phyloP scores from a whole-genome alignment of 2,113 vertebrate genomes.

The Rhinolophus sinicus region DNA sequence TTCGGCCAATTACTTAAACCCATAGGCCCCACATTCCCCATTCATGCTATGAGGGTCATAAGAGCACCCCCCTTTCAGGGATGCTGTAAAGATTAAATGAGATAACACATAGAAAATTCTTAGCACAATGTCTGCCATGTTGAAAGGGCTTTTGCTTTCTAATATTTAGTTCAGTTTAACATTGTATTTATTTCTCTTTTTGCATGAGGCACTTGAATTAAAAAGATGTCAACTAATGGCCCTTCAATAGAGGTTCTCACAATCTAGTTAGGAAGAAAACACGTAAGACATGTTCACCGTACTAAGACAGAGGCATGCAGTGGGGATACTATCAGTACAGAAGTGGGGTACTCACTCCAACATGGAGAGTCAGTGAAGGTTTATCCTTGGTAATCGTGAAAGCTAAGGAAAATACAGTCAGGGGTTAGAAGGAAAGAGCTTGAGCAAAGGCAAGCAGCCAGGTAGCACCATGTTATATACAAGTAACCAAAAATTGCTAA shows the following conservation, averaged over 20 bases:
- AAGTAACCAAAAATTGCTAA: neutral
- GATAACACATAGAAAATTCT: neutral
- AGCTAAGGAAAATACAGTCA: neutral
- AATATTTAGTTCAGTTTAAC: neutral
- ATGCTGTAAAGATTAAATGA: neutral
- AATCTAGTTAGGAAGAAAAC: neutral
- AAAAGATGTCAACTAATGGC: neutral
- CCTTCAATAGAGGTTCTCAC: neutral
- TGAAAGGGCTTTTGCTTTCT: slow-evolving; percentile 31
- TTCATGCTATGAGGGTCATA: neutral
- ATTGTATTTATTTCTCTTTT: slow-evolving; percentile 28
- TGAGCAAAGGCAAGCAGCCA: neutral
- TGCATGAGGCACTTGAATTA: neutral
- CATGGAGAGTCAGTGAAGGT: neutral
- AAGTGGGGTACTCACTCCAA: neutral
- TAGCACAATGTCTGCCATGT: neutral
- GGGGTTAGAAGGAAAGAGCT: neutral
- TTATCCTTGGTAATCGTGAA: neutral
- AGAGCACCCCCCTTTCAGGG: neutral
- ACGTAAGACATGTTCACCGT: neutral
- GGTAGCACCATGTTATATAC: neutral
- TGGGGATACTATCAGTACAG: neutral
- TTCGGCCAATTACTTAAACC: neutral
- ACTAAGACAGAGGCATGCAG: neutral
- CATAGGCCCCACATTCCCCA: accelerated